Conservation (phyloP, 2,797 vertebrate species). For the Melanotaenia maccullochi region DNA sequence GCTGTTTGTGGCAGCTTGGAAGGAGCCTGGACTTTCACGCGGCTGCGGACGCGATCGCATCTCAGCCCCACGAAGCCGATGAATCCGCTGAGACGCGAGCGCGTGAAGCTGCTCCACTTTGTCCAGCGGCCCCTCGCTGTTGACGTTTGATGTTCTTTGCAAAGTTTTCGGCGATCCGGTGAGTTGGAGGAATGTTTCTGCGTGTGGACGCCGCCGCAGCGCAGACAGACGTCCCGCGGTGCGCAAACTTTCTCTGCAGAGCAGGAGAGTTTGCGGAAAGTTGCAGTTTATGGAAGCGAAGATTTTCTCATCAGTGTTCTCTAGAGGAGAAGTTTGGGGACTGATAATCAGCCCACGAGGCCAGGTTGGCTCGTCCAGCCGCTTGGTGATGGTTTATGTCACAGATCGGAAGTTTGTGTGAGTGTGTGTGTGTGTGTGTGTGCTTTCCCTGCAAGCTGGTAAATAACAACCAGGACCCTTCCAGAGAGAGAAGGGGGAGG, state of each 20-base stretch:
- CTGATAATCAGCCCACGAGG: not conserved
- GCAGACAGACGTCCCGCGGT: constrained; percentile 40
- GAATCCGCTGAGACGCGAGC: not conserved
- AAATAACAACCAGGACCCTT: constrained; percentile 60
- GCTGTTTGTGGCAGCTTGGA: too few relatives aligned
- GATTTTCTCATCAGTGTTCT: constrained; percentile 12
- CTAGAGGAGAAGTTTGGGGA: not conserved
- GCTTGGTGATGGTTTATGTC: constrained; percentile 40
- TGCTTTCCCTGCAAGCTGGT: constrained; percentile 62
- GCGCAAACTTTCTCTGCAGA: constrained; percentile 23
- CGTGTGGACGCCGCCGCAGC: constrained; percentile 51
- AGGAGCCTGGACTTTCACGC: not conserved
- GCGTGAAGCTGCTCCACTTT: constrained; percentile 41
- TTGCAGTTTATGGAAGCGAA: not conserved
- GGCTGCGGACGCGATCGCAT: constrained; percentile 30
- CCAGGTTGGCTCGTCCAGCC: not conserved
- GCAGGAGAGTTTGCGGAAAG: constrained; percentile 5
- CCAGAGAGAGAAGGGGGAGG: constrained; percentile 2
- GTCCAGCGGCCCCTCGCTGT: constrained; percentile 39
- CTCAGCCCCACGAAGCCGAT: not conserved
- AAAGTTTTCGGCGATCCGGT: constrained; percentile 49
- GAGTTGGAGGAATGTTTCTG: constrained; percentile 64
- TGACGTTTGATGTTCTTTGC: constrained; percentile 53
- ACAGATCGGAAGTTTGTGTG: constrained; percentile 63
- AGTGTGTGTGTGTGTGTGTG: constrained; percentile 39